These are phyloP conservation scores for Polylopha cassiicola DNA, from an alignment of 2,888 invertebrate species.

Conservation along the genomic window DNA sequence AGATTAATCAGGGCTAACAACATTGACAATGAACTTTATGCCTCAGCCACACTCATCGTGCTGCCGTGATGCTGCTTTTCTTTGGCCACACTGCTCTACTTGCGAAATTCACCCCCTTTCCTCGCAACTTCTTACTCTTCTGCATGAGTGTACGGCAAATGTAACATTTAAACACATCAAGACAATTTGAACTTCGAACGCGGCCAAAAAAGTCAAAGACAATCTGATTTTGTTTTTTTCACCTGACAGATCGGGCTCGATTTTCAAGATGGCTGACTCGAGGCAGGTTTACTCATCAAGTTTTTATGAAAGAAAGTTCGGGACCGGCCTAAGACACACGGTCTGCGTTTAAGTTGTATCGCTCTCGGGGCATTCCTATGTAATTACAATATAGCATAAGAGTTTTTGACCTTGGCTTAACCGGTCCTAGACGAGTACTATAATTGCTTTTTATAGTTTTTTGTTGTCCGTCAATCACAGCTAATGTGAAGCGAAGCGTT, in stretches of 20 bases:
- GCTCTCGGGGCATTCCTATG: conserved; percentile 26
- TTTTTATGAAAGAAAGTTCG: conserved; percentile 24
- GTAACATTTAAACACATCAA: too few relatives aligned
- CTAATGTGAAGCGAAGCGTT: conserved; percentile 3
- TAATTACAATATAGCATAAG: conserved; percentile 24
- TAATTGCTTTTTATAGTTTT: conserved; percentile 21
- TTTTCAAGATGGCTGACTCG: conserved; percentile 17
- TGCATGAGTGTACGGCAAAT: neutral
- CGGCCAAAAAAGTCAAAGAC: conserved; percentile 5
- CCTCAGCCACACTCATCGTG: too few relatives aligned
- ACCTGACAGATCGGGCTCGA: conserved; percentile 14
- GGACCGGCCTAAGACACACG: conserved; percentile 17
- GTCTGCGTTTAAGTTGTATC: conserved; percentile 11
- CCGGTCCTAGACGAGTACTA: conserved; percentile 14
- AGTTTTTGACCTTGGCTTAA: conserved; percentile 22
- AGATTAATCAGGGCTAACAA: conserved; percentile 14
- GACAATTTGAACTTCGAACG: too few relatives aligned
- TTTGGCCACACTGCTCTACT: too few relatives aligned
- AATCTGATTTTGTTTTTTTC: neutral
- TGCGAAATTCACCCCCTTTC: neutral
- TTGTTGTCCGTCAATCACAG: conserved; percentile 15
- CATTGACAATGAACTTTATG: conserved; percentile 2
- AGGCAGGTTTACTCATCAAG: conserved; percentile 16
- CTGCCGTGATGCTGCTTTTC: too few relatives aligned
- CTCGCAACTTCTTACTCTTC: neutral